phyloP scores from a whole-genome alignment of 2,888 invertebrate species.

The Dasysyrphus albostriatus region DNA sequence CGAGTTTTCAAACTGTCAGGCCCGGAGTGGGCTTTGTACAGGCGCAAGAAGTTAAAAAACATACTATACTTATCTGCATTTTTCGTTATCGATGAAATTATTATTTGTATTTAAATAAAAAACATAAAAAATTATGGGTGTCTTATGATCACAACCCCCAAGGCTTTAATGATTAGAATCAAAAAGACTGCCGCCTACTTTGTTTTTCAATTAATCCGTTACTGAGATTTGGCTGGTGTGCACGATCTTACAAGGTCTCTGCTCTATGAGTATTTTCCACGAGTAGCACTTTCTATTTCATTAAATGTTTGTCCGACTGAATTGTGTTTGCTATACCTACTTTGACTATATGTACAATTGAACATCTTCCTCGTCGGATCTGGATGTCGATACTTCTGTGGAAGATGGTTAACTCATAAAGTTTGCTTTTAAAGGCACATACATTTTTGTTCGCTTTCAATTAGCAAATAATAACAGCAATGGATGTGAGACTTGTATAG shows the following conservation, averaged over 20 bases:
- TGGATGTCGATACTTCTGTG: constrained; percentile 61
- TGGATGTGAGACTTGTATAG: constrained; percentile 27
- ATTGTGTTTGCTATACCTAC: constrained; percentile 3
- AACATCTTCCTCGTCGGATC: constrained; percentile 39
- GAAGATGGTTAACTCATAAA: constrained; percentile 35
- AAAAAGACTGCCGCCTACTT: too few species aligned
- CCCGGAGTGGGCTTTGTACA: neutral
- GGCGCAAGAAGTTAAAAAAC: neutral
- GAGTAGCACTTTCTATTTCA: constrained; percentile 65
- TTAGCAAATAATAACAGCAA: constrained; percentile 37
- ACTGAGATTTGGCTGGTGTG: constrained; percentile 4
- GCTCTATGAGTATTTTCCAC: constrained; percentile 8
- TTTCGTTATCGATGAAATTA: neutral
- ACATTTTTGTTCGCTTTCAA: constrained; percentile 66
- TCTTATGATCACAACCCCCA: neutral
- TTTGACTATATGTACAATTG: constrained; percentile 5
- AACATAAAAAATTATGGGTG: neutral
- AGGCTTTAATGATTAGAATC: neutral
- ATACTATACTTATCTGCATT: neutral
- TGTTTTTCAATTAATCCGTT: neutral
- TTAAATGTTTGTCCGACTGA: constrained; percentile 45
- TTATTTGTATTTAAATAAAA: neutral
- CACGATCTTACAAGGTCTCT: constrained; percentile 46
- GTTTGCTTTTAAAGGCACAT: constrained; percentile 13
- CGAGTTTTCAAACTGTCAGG: neutral